These are phyloP conservation scores for Pomacea canaliculata DNA, from an alignment of 2,888 invertebrate species.

Conservation along the genomic window DNA sequence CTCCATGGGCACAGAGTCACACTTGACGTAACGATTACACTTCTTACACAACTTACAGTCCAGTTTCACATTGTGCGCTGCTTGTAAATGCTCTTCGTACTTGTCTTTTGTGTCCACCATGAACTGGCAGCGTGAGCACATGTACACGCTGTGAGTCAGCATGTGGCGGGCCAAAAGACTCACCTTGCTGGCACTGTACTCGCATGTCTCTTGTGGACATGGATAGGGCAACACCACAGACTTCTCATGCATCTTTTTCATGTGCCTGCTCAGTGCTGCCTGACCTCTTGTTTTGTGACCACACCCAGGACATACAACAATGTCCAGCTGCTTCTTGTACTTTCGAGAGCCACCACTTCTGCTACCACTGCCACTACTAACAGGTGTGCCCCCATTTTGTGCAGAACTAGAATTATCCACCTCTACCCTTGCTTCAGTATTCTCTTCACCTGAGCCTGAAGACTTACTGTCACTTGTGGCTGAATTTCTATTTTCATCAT, in stretches of 20 bases:
- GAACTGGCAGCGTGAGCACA: constrained; percentile 62
- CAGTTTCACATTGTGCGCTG: constrained; percentile 60
- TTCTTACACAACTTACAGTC: constrained; percentile 64
- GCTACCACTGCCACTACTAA: neutral
- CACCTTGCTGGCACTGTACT: constrained; percentile 54
- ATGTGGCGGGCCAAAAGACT: constrained; percentile 63
- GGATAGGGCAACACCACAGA: constrained; percentile 33
- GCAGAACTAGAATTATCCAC: neutral
- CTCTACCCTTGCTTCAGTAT: neutral
- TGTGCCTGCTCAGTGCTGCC: constrained; percentile 40
- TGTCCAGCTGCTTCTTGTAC: constrained; percentile 34
- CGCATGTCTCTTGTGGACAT: constrained; percentile 25
- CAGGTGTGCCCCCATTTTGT: constrained; percentile 10
- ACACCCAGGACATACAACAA: constrained; percentile 36
- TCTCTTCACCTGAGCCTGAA: constrained; percentile 4
- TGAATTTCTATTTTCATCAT: constrained; percentile 13
- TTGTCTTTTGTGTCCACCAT: constrained; percentile 51
- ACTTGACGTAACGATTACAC: constrained; percentile 62
- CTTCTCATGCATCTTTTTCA: constrained; percentile 38
- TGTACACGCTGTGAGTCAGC: constrained; percentile 60
- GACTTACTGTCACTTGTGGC: constrained; percentile 4
- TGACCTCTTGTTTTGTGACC: constrained; percentile 36
- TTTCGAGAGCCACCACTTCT: constrained; percentile 9
- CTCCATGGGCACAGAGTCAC: constrained; percentile 55
- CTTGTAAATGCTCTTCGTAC: constrained; percentile 56